Percentiles rank a stretch among this genome's conserved stretches.
phyloP scores from a whole-genome alignment of 2,888 invertebrate species.

The Rotaria magnacalcarata region DNA sequence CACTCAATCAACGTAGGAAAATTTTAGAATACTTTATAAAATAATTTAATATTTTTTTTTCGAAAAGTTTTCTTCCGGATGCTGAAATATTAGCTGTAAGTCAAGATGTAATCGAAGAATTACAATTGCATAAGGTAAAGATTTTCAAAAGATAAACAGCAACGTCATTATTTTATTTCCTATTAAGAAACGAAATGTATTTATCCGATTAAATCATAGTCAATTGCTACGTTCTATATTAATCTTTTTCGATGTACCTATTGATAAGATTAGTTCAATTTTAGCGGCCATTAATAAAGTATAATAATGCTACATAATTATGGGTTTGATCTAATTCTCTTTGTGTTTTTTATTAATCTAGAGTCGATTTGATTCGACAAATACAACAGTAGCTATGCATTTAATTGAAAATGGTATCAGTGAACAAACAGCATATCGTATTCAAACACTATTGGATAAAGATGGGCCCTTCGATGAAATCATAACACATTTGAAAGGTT shows the following conservation, averaged over 20 bases:
- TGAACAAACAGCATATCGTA: conserved; percentile 16
- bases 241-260: conserved; percentile 73
- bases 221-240: conserved; percentile 66
- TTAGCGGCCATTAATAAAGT: neutral
- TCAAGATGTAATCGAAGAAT: conserved; percentile 70
- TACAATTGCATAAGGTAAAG: conserved; percentile 65
- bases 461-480: conserved; percentile 4
- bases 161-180: conserved; percentile 40
- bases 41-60: conserved; percentile 41
- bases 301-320: too few relatives aligned
- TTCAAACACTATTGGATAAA: conserved; percentile 28
- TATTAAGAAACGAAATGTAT: conserved; percentile 52
- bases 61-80: conserved; percentile 69
- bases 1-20: conserved; percentile 55
- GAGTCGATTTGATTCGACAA: conserved; percentile 10
- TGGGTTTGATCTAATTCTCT: too few relatives aligned
- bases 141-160: neutral
- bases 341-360: neutral
- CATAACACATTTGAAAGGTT: neutral
- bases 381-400: neutral
- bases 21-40: conserved; percentile 12
- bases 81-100: conserved; percentile 77
- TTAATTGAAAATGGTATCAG: neutral
- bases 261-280: conserved; percentile 56
- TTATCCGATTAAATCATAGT: conserved; percentile 54